Conservation (phyloP, 2,888 invertebrate genomes). For the Lithophane leautieri region DNA sequence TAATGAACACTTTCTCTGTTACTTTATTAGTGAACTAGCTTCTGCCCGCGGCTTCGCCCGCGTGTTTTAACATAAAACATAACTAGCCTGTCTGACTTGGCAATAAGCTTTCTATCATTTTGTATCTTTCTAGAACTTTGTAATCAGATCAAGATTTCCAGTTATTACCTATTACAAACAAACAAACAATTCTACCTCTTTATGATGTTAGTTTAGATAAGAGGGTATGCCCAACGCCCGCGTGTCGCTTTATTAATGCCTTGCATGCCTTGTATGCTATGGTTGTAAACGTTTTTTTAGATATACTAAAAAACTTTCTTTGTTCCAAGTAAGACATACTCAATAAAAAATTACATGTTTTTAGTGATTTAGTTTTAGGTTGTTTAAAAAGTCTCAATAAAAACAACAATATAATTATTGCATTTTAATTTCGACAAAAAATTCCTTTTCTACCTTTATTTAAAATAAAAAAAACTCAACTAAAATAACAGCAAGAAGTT, state of each 20-base stretch:
- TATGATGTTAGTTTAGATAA: background rate
- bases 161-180: background rate
- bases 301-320: background rate
- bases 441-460: conserved; percentile 1
- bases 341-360: background rate
- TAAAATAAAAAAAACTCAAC: background rate
- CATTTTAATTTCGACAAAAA: conserved; percentile 25
- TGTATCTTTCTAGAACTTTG: too few relatives aligned
- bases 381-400: conserved; percentile 26
- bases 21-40: background rate
- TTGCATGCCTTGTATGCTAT: background rate
- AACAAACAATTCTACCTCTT: background rate
- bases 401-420: background rate
- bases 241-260: background rate
- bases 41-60: background rate
- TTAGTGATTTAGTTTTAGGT: background rate
- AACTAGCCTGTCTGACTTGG: background rate
- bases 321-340: background rate
- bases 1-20: background rate
- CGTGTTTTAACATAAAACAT: background rate
- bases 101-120: background rate
- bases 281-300: background rate
- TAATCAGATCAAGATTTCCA: background rate
- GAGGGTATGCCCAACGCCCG: background rate
- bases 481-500: background rate